Evolutionary conservation across 2,888 invertebrate species (phyloP), one percentile per base, ranked within the genome.

Genomic region (Epistrophe eligans): DNA sequence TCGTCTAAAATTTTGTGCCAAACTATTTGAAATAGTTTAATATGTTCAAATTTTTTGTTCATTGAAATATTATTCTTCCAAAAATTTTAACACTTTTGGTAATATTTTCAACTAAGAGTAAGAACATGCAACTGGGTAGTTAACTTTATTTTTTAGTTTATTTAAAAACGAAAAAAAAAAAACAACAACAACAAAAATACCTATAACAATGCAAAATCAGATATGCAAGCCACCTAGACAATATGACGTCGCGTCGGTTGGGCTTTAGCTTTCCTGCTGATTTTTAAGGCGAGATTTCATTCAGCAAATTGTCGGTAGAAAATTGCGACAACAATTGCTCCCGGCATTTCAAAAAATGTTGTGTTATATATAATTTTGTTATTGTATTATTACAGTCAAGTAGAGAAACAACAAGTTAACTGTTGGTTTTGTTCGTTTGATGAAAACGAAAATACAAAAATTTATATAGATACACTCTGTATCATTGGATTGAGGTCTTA

Each of bases 141-240:
- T 52, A 8, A 17, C 19, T 32, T 55, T 35, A 13, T n/a, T 58
- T 72, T 17, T 15, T n/a, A n/a, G 38, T 48, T 32, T 52, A 17
- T 28, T n/a, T 15, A 28, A 35, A 55, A 77, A 57, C n/a, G n/a
- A 71, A 50, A 60, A 19, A 71, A 50, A 60, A 17, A 64, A 28
- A 11, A 28, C 13, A 28, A 13, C 8, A 0, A 15, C 24, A 24
- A 13, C 8, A 0, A 15, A 1, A 24, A 24, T 24, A 24, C 24
- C 24, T 32, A 32, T 38, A 77, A 83, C 84, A 85, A 81, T 81
- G 70, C 62, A 82, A 50, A 50, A 81, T 82, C 73, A 77, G 82
- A 81, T 81, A 82, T 74, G 64, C 73, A 50, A 24, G 38, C 66
- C 43, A 73, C n/a, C 81, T 73, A 85, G 84, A 85, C 84, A 85